Evolutionary conservation across 2,797 vertebrate species (phyloP).

Genomic region (Acanthurus leucopareius): DNA sequence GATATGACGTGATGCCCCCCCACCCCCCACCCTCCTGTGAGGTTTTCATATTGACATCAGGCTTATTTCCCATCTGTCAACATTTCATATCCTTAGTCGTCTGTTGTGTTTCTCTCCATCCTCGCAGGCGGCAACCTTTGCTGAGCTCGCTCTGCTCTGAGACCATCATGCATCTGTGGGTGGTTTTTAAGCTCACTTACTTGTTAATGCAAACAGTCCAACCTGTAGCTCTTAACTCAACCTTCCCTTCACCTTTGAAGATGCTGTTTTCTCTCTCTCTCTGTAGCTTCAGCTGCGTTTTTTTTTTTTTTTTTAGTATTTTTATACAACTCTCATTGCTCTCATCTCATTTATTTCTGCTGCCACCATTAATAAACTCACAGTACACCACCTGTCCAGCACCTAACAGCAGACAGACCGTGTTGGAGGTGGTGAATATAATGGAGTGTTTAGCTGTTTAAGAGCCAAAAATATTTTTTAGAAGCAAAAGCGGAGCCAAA

Average conservation of each 20-base stretch:
- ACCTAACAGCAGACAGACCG: too few species aligned
- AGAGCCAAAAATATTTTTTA: too few species aligned
- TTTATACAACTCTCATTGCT: background rate
- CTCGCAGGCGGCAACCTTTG: slow-evolving; percentile 31
- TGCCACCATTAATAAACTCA: too few species aligned
- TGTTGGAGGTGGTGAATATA: too few species aligned
- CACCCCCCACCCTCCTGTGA: background rate
- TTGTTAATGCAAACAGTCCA: background rate
- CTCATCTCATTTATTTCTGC: too few species aligned
- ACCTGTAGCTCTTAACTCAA: background rate
- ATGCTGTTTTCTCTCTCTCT: background rate
- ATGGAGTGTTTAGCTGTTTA: too few species aligned
- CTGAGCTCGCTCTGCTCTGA: slow-evolving; percentile 1
- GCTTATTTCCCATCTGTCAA: slow-evolving; percentile 59
- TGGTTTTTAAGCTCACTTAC: background rate
- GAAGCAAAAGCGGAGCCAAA: too few species aligned
- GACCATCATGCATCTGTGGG: slow-evolving; percentile 19
- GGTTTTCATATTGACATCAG: slow-evolving; percentile 48
- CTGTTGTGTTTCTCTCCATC: slow-evolving; percentile 15
- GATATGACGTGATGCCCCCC: slow-evolving; percentile 25
- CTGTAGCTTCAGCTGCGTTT: background rate
- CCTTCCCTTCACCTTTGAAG: background rate
- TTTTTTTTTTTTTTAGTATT: background rate
- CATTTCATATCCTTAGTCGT: slow-evolving; percentile 47
- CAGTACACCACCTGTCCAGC: too few species aligned